phyloP scores from a whole-genome alignment of 37 sponge, comb jelly and placozoan species.

The Eunapius fragilis region DNA sequence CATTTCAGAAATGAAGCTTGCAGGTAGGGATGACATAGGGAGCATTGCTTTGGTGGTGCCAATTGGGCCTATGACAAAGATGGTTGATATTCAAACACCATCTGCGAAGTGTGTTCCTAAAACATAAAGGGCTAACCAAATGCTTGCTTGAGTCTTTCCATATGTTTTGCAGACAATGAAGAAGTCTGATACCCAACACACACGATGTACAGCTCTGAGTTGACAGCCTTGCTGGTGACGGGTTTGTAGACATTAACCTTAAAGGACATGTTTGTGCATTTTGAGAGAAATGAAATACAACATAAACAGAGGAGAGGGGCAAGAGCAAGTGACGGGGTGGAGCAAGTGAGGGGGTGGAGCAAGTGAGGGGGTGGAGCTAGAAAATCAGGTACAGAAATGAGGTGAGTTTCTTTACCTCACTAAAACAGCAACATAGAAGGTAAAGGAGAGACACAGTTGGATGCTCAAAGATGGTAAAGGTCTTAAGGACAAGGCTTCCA shows the following conservation, averaged over 20 bases:
- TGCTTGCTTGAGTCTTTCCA: slow-evolving; percentile 33
- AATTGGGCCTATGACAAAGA: slow-evolving; percentile 1
- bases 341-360: no score
- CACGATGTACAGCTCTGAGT: slow-evolving; percentile 87
- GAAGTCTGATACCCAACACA: slow-evolving; percentile 71
- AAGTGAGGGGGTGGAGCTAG: no score
- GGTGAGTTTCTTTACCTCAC: slow-evolving; percentile 66
- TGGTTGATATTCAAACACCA: not conserved
- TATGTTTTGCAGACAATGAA: slow-evolving; percentile 24
- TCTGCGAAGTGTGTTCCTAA: not conserved
- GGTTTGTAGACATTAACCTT: slow-evolving; percentile 91
- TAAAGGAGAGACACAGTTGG: slow-evolving; percentile 79
- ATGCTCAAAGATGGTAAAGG: slow-evolving; percentile 83
- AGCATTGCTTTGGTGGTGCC: slow-evolving; percentile 28
- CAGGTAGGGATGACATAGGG: slow-evolving; percentile 31
- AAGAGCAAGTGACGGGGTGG: no score
- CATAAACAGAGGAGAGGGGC: no score
- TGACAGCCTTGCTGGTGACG: slow-evolving; percentile 83
- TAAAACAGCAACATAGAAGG: slow-evolving; percentile 85
- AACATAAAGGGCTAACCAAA: slow-evolving; percentile 21
- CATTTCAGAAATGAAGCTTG: slow-evolving; percentile 49
- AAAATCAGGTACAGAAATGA: no score
- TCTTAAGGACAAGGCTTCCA: slow-evolving; percentile 85
- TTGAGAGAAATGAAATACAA: no score
- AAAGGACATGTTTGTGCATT: no score